phyloP scores from a whole-genome alignment of 2,113 vertebrate genomes.

The Rhinogobius similis region DNA sequence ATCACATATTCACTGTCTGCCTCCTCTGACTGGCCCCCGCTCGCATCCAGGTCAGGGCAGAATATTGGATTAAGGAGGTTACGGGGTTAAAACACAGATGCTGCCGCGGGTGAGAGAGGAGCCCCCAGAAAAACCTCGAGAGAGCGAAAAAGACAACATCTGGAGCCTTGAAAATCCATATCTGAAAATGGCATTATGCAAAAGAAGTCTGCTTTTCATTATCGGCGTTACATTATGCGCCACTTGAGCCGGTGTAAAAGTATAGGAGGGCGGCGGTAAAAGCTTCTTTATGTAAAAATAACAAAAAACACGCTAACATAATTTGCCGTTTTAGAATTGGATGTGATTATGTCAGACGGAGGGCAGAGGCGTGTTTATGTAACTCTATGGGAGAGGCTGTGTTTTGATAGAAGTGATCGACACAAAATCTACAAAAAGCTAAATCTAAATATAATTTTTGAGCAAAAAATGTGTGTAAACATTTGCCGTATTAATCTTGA shows the following conservation, averaged over 20 bases:
- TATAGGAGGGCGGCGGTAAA: background rate
- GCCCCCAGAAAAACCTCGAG: background rate
- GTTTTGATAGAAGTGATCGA: too few species aligned
- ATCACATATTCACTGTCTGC: constrained; percentile 17
- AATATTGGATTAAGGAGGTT: constrained; percentile 42
- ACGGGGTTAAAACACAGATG: constrained; percentile 41
- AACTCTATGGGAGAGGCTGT: background rate
- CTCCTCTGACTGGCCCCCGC: background rate
- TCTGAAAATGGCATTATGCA: constrained; percentile 51
- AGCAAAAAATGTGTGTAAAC: too few species aligned
- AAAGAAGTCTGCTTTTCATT: constrained; percentile 33
- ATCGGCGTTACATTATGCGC: constrained; percentile 32
- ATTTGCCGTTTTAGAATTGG: background rate
- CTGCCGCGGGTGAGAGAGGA: constrained; percentile 20
- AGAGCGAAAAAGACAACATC: constrained; percentile 28
- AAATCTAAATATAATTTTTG: too few species aligned
- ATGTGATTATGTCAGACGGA: background rate
- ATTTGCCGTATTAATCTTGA: too few species aligned
- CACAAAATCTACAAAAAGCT: too few species aligned
- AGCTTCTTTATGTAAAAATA: background rate
- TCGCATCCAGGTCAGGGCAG: constrained; percentile 42
- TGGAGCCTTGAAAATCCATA: constrained; percentile 5
- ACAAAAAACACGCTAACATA: background rate
- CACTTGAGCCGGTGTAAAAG: constrained; percentile 12
- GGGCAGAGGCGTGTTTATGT: too few species aligned